A percentile compares a stretch with the other conserved stretches of the same genome.
Conservation (phyloP, 2,113 vertebrate genomes). For the Peromyscus maniculatus region DNA sequence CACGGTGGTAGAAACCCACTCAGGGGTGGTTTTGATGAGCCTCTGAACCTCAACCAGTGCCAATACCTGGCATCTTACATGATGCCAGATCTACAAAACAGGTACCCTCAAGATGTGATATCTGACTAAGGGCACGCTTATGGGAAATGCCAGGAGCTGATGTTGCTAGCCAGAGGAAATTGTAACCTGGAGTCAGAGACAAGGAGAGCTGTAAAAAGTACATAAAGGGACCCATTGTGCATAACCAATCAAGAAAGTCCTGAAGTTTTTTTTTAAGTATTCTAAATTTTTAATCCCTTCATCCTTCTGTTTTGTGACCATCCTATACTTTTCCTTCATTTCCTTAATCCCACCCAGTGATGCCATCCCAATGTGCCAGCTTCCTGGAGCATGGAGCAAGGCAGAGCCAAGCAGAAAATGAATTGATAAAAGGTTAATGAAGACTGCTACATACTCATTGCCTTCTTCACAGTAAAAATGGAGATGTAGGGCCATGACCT, state of each 20-base stretch:
- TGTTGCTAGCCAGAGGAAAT: neutral
- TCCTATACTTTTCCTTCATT: neutral
- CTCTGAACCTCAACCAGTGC: neutral
- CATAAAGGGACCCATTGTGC: neutral
- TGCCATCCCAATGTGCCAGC: neutral
- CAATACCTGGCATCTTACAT: neutral
- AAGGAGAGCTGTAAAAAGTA: neutral
- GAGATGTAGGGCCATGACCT: fast-evolving
- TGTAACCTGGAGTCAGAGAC: neutral
- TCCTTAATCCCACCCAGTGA: neutral
- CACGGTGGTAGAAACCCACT: too few species aligned
- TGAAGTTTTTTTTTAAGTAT: neutral
- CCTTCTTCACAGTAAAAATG: neutral
- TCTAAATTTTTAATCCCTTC: neutral
- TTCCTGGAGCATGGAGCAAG: neutral
- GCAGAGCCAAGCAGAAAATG: neutral
- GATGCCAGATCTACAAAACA: neutral
- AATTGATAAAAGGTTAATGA: neutral
- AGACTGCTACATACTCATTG: neutral
- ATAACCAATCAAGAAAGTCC: neutral
- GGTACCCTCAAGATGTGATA: neutral
- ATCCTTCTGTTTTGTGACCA: neutral
- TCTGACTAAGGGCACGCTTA: neutral
- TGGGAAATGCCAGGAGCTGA: neutral
- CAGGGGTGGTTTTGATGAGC: neutral